phyloP scores from a whole-genome alignment of 2,113 vertebrate genomes.

The Malurus melanocephalus region DNA sequence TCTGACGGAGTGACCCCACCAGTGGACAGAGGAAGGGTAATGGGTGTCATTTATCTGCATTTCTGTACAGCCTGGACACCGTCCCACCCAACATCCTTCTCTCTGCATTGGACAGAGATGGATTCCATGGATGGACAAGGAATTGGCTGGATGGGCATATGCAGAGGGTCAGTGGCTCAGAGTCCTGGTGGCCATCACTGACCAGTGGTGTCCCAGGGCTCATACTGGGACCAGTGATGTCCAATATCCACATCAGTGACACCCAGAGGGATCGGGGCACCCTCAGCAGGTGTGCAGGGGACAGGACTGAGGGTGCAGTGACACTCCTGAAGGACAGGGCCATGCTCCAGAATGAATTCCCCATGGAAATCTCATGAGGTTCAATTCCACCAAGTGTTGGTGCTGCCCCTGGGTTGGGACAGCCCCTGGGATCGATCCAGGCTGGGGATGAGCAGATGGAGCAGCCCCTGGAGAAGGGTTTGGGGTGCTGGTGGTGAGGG shows the following conservation, averaged over 20 bases:
- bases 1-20: neutral
- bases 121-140: neutral
- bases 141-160: neutral
- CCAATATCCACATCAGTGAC: neutral
- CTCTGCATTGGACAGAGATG: neutral
- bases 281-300: neutral
- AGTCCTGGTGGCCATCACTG: neutral
- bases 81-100: neutral
- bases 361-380: neutral
- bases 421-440: accelerated
- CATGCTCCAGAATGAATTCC: neutral
- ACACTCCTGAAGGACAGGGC: neutral
- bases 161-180: neutral
- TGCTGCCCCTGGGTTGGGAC: neutral
- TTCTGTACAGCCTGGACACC: neutral
- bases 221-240: accelerated
- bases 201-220: neutral
- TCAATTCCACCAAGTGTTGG: neutral
- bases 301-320: neutral
- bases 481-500: neutral
- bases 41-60: neutral
- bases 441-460: neutral
- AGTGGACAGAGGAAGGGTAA: neutral
- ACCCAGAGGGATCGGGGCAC: neutral
- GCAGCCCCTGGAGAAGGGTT: neutral